A percentile compares a stretch with the other conserved stretches of the same genome.
These are phyloP conservation scores for Acleris emargana DNA, from an alignment of 2,888 invertebrate species.

Conservation along the genomic window DNA sequence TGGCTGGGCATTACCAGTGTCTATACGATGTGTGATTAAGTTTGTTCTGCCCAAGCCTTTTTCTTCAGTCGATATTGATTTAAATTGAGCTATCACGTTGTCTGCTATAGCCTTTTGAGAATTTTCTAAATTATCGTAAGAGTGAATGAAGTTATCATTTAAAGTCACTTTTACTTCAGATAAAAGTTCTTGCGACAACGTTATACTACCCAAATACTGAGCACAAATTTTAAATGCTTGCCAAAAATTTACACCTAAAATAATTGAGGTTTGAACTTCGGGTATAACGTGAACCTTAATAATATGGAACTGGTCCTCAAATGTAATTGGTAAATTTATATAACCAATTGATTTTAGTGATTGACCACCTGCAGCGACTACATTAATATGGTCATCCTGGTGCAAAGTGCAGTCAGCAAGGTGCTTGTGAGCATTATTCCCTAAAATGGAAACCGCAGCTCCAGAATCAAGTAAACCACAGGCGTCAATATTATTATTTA, in stretches of 20 bases:
- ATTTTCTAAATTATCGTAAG: conserved; percentile 18
- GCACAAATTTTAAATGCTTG: background rate
- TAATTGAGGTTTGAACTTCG: background rate
- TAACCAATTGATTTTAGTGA: background rate
- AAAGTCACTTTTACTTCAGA: background rate
- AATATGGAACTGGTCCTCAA: background rate
- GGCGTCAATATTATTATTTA: background rate
- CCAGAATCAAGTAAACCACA: background rate
- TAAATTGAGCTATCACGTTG: conserved; percentile 31
- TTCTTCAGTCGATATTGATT: conserved; percentile 30
- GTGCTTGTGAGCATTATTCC: background rate
- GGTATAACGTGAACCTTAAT: conserved; percentile 6
- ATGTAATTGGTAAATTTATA: background rate
- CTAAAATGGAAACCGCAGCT: background rate
- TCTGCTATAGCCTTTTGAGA: conserved; percentile 27
- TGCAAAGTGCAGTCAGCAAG: background rate
- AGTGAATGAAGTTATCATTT: background rate
- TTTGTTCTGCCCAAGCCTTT: conserved; percentile 41
- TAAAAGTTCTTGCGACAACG: background rate
- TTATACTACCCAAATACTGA: background rate
- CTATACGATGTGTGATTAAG: conserved; percentile 23
- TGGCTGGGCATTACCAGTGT: too few relatives aligned
- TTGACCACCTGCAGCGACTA: background rate
- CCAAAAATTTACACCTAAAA: conserved; percentile 11
- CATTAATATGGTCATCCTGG: background rate